A percentile compares a stretch with the other conserved stretches of the same genome.
Evolutionary conservation across 2,888 invertebrate species (phyloP).

Genomic region (Andrena camellia): DNA sequence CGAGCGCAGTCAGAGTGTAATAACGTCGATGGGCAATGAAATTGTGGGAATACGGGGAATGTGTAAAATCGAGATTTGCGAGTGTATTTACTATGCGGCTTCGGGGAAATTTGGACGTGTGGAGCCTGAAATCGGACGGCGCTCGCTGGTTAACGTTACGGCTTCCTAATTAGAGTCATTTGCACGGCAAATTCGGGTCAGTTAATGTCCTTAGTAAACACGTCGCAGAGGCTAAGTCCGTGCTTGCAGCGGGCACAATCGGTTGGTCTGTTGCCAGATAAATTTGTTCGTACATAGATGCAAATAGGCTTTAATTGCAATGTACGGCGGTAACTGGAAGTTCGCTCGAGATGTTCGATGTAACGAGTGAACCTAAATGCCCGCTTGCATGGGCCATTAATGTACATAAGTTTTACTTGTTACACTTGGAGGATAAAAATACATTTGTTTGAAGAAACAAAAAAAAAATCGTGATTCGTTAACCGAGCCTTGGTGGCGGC

Average conservation of each 20-base stretch:
- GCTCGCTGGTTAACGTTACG: constrained; percentile 1
- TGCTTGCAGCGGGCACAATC: constrained; percentile 34
- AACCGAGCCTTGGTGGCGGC: too few relatives aligned
- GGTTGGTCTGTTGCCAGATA: constrained; percentile 54
- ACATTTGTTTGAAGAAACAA: too few relatives aligned
- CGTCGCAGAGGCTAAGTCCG: constrained; percentile 27
- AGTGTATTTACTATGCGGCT: too few relatives aligned
- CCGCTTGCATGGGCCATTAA: too few relatives aligned
- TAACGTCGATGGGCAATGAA: too few relatives aligned
- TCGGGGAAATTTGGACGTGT: background rate
- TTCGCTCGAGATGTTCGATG: background rate
- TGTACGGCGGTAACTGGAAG: constrained; percentile 13
- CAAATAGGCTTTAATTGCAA: constrained; percentile 54
- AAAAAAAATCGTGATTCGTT: too few relatives aligned
- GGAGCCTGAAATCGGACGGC: background rate
- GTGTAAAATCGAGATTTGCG: too few relatives aligned
- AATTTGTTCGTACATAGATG: constrained; percentile 40
- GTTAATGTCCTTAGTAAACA: constrained; percentile 55
- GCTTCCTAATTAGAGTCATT: constrained; percentile 57
- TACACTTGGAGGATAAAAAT: too few relatives aligned
- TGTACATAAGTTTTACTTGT: too few relatives aligned
- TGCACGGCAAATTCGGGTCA: constrained; percentile 48
- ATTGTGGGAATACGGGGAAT: too few relatives aligned
- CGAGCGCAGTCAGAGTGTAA: background rate
- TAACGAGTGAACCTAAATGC: background rate